These are phyloP conservation scores for Setophaga coronata DNA, from an alignment of 2,113 vertebrate species.

Conservation along the genomic window DNA sequence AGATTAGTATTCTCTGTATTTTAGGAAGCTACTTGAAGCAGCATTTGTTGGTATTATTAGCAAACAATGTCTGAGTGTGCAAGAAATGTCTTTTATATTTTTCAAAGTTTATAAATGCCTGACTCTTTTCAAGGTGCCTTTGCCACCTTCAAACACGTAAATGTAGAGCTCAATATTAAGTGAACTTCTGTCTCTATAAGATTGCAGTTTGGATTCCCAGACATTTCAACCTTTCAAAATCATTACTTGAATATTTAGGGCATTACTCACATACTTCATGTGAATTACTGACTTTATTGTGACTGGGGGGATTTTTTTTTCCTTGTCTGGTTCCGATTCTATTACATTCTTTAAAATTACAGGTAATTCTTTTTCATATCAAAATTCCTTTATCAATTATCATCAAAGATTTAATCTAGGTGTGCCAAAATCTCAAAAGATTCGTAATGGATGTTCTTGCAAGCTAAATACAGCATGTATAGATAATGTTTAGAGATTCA, in stretches of 20 bases:
- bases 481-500: not conserved
- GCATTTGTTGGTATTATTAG: not conserved
- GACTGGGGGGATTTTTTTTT: not conserved
- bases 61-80: not conserved
- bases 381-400: not conserved
- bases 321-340: not conserved
- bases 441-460: not conserved
- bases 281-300: not conserved
- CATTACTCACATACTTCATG: not conserved
- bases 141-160: not conserved
- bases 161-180: not conserved
- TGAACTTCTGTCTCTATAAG: not conserved
- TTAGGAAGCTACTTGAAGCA: not conserved
- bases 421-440: not conserved
- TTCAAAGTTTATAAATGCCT: not conserved
- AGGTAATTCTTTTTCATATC: not conserved
- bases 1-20: not conserved
- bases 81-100: not conserved
- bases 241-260: not conserved
- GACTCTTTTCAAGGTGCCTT: not conserved
- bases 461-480: not conserved
- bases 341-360: not conserved
- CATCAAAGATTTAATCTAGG: not conserved
- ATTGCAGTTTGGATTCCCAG: not conserved
- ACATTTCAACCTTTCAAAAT: not conserved